Evolutionary conservation across 2,888 invertebrate species (phyloP).

Genomic region (Embidobia sp.): DNA sequence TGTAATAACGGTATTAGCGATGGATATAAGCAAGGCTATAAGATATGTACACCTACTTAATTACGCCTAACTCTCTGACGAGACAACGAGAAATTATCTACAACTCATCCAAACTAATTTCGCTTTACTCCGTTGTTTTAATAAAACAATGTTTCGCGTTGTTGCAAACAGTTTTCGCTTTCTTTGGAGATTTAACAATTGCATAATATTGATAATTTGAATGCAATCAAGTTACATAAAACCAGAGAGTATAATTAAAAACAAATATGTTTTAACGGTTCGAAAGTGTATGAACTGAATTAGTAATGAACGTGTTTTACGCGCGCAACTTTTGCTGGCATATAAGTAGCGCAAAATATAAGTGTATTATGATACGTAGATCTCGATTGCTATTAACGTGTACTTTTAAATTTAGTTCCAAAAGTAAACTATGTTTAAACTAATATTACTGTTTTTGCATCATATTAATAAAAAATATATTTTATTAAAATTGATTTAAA

Average conservation of each 20-base stretch:
- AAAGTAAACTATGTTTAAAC: no score
- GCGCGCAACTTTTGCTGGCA: background rate
- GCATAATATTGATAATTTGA: background rate
- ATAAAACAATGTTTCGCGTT: background rate
- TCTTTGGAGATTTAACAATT: background rate
- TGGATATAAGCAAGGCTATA: constrained; percentile 15
- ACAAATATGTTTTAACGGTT: background rate
- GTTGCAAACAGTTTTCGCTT: background rate
- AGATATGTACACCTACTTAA: constrained; percentile 26
- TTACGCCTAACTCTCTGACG: constrained; percentile 9
- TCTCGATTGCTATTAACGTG: no score
- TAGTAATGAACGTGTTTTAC: background rate
- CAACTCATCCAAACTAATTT: constrained; percentile 2
- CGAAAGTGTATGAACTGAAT: background rate
- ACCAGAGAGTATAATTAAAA: background rate
- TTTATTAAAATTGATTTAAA: no score
- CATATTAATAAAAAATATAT: no score
- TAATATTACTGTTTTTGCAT: no score
- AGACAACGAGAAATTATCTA: constrained; percentile 8
- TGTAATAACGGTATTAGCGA: constrained; percentile 7
- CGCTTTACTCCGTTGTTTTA: background rate
- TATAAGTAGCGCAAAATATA: background rate
- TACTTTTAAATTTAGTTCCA: no score
- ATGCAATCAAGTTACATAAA: background rate
- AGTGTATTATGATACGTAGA: no score